These are phyloP conservation scores for Hippocampus barbouri DNA, from an alignment of 2,113 vertebrate genomes.

Conservation along the genomic window DNA sequence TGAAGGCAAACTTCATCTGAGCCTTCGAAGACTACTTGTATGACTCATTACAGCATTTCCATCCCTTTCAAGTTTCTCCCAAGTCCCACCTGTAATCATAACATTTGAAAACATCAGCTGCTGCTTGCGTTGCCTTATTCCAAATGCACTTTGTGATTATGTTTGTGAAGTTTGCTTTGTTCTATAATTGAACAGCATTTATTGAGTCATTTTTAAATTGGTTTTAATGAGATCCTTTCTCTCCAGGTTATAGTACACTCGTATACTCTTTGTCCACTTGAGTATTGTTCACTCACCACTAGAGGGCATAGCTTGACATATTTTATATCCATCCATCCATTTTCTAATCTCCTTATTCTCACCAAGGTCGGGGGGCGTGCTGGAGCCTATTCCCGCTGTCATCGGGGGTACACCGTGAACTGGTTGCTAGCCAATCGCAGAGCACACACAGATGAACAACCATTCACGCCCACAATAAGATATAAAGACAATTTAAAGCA, in stretches of 20 bases:
- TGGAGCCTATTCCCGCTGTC: too few species aligned
- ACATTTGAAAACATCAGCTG: neutral
- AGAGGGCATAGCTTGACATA: conserved; percentile 28
- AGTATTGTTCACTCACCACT: conserved; percentile 18
- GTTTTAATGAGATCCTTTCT: neutral
- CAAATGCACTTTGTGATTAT: conserved; percentile 14
- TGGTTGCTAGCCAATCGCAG: too few species aligned
- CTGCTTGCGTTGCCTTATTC: conserved; percentile 5
- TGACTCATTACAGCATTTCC: neutral
- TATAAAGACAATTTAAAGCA: too few species aligned
- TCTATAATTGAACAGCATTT: neutral
- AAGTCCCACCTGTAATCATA: neutral
- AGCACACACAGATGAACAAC: too few species aligned
- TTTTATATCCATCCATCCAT: too few species aligned
- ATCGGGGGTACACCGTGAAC: too few species aligned
- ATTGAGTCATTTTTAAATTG: neutral
- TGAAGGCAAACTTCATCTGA: conserved; percentile 14
- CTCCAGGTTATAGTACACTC: neutral
- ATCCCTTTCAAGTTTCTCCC: neutral
- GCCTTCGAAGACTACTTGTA: conserved; percentile 15
- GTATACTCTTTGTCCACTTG: neutral
- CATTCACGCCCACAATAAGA: too few species aligned
- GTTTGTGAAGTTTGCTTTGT: neutral
- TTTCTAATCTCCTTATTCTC: too few species aligned
- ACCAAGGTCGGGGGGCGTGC: too few species aligned